Conservation (phyloP, 2,888 invertebrate species). For the Sinotaia quadrata region DNA sequence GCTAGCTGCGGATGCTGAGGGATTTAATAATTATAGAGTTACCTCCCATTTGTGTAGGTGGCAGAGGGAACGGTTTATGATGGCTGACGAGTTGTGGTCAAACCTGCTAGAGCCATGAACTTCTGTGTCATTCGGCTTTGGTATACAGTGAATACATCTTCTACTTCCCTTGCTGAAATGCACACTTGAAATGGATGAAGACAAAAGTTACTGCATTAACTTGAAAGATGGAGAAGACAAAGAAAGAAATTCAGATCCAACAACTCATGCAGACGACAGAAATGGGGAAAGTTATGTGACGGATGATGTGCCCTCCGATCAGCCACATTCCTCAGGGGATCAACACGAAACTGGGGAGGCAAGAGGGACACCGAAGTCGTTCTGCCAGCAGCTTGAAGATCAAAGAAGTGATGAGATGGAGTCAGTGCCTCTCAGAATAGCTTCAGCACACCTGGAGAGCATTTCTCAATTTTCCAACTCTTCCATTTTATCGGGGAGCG, state of each 20-base stretch:
- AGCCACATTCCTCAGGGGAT: conserved; percentile 30
- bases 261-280: conserved; percentile 13
- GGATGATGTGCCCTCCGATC: conserved; percentile 18
- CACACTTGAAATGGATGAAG: conserved; percentile 18
- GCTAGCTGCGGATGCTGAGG: conserved; percentile 29
- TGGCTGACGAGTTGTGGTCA: conserved; percentile 26
- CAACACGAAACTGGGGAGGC: conserved; percentile 23
- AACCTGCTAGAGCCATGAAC: conserved; percentile 25
- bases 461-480: conserved; percentile 9
- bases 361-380: conserved; percentile 18
- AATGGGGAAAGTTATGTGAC: conserved; percentile 23
- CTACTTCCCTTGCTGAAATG: not conserved
- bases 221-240: not conserved
- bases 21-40: conserved; percentile 11
- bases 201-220: conserved; percentile 1
- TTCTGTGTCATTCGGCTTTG: conserved; percentile 11
- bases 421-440: not conserved
- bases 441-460: conserved; percentile 2
- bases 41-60: conserved; percentile 26
- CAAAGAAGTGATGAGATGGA: conserved; percentile 20
- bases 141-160: not conserved
- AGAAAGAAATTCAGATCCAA: conserved; percentile 14
- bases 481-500: conserved; percentile 36
- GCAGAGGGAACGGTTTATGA: conserved; percentile 29
- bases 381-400: conserved; percentile 22